Evolutionary conservation across 2,113 vertebrate species (phyloP), one percentile per base, ranked within the genome.

Genomic region (Cygnus atratus): DNA sequence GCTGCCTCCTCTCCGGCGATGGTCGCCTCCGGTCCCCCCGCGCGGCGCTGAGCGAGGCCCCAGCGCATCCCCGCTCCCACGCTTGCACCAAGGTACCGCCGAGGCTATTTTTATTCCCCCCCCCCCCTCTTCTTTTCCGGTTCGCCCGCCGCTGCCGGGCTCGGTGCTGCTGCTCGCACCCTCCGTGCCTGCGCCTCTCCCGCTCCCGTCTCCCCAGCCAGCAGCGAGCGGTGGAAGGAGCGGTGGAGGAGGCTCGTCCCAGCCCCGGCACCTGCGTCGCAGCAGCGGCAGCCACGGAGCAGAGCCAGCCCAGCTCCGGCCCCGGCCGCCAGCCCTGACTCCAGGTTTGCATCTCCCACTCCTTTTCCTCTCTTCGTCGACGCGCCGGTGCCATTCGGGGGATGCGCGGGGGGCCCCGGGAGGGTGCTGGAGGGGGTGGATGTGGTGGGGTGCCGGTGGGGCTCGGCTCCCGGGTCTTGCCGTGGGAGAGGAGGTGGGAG

Each of bases 311-410:
- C 77, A 1, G 90, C 94, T 80, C 92, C 48, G 57, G 72, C 92
- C 17, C 22, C 61, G 62, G 92, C 59, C 77, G 22, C 95, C 83
- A 87, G 93, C 95, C 95, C 96, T 28, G 82, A 72, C 44, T 67
- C 70, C 97, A 97, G 97, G 97, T 97, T 97, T 86, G 97, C 92
- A 92, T 87, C 92, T 71, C 39, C 1, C 22, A 57, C 77, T 79
- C 72, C 76, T 76, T 59, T 76, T 59, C 78, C 1, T 61, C 61
- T 22, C 6, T 24, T 61, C 39, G 78, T 10, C 31, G 61, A 70
- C 58, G 66, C 52, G 76, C 63, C 16, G 43, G 77, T 77, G 75
- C 78, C 90, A 48, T 76, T 55, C 22, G 41, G 71, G 28, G 81
- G 31, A 62, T 35, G 57, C 3, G 5, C 50, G 44, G 43, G 44